Conservation (phyloP, 64 coral and sea anemone genomes). For the Stichodactyla mertensii region DNA sequence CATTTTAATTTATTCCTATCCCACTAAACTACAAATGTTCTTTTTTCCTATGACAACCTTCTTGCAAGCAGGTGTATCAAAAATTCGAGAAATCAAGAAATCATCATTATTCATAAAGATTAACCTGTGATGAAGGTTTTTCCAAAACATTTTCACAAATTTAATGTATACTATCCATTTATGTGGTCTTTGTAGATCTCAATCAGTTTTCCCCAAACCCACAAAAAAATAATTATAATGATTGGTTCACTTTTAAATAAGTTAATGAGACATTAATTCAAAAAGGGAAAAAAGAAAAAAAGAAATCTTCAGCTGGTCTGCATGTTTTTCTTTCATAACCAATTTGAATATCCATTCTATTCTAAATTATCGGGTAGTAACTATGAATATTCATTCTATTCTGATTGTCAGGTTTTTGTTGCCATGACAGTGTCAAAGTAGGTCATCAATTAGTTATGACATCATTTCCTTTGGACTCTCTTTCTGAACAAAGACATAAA, state of each 20-base stretch:
- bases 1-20: too few species aligned
- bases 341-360: background rate
- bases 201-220: too few species aligned
- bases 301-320: background rate
- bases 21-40: too few species aligned
- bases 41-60: too few species aligned
- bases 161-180: too few species aligned
- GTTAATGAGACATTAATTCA: background rate
- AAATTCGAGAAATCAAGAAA: too few species aligned
- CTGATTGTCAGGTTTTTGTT: conserved; percentile 2
- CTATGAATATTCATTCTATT: background rate
- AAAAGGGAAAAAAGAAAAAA: background rate
- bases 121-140: too few species aligned
- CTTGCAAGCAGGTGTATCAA: too few species aligned
- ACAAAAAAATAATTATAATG: background rate
- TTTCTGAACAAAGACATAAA: conserved; percentile 7
- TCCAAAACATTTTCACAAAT: too few species aligned
- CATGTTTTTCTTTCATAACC: background rate
- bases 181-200: too few species aligned
- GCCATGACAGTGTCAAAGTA: background rate
- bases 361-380: background rate
- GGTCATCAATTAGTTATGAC: conserved; percentile 8
- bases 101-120: too few species aligned
- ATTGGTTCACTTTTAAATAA: background rate
- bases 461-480: conserved; percentile 12